A percentile compares a stretch with the other conserved stretches of the same genome.
Evolutionary conservation across 1,140 invertebrate genomes (phyloP).

Genomic region (Drosophila sucinea): DNA sequence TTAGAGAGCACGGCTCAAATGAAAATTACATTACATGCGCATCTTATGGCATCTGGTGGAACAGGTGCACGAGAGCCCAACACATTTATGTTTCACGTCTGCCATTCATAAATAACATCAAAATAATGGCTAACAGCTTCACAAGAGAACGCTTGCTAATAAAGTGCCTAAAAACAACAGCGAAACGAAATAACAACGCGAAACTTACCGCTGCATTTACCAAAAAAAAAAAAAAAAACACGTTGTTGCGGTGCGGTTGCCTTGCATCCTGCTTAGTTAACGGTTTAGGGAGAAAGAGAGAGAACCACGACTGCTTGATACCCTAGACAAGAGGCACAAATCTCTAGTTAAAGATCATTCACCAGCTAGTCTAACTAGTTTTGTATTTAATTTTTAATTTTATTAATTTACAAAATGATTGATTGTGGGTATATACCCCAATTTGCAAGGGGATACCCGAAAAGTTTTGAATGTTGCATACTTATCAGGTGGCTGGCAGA

Average conservation of each 20-base stretch:
- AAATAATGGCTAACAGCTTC: conserved; percentile 51
- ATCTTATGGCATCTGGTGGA: conserved; percentile 30
- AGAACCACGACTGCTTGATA: background rate
- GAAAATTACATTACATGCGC: conserved; percentile 49
- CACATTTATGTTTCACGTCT: conserved; percentile 44
- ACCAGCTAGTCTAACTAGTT: too few species aligned
- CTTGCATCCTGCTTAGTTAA: conserved; percentile 54
- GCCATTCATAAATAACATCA: conserved; percentile 67
- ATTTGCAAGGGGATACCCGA: background rate
- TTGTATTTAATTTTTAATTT: too few species aligned
- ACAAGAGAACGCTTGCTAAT: conserved; percentile 39
- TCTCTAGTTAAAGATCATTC: too few species aligned
- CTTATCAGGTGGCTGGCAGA: conserved; percentile 60
- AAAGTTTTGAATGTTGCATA: conserved; percentile 28
- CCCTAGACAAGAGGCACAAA: background rate
- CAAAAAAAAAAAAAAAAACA: conserved; percentile 19
- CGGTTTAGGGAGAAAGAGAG: conserved; percentile 34
- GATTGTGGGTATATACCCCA: background rate
- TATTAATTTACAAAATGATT: too few species aligned
- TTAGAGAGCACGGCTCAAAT: conserved; percentile 19
- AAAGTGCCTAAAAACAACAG: conserved; percentile 52
- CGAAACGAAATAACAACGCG: conserved; percentile 28
- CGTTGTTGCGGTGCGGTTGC: conserved; percentile 49
- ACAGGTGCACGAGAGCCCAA: conserved; percentile 36
- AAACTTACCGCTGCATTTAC: conserved; percentile 34